A percentile compares a stretch with the other conserved stretches of the same genome.
Conservation (phyloP, 2,113 vertebrate species). For the Ranitomeya variabilis region DNA sequence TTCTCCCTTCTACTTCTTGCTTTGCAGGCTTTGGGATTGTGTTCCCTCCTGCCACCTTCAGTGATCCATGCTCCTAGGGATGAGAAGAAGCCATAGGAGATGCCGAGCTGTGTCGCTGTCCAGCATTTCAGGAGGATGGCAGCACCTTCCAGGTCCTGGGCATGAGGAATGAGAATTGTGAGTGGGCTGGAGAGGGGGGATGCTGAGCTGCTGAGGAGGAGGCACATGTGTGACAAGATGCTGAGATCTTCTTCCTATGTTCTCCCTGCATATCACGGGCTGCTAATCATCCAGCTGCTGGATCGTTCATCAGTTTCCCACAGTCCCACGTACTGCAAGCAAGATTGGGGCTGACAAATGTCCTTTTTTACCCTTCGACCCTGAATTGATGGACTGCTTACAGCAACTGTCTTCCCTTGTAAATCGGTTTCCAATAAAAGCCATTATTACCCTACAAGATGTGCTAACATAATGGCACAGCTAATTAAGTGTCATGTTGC, state of each 20-base stretch:
- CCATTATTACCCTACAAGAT: conserved; percentile 13
- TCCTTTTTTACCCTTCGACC: conserved; percentile 54
- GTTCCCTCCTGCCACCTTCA: not conserved
- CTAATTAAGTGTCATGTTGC: conserved; percentile 44
- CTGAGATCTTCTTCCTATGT: conserved; percentile 65
- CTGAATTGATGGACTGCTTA: conserved; percentile 42
- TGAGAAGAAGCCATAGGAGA: not conserved
- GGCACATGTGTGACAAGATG: conserved; percentile 62
- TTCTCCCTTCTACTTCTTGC: not conserved
- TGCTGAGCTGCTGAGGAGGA: conserved; percentile 58
- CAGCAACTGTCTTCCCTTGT: conserved; percentile 41
- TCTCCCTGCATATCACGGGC: conserved; percentile 68
- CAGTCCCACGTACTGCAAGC: conserved; percentile 50
- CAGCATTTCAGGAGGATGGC: conserved; percentile 33
- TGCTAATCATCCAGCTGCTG: conserved; percentile 65
- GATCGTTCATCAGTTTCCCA: conserved; percentile 65
- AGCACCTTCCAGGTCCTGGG: conserved; percentile 20
- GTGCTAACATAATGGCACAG: conserved; percentile 43
- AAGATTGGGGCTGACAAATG: conserved; percentile 49
- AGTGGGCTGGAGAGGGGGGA: not conserved
- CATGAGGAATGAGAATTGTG: conserved; percentile 62
- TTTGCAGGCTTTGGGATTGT: not conserved
- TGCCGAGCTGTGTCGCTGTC: conserved; percentile 24
- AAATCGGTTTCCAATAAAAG: conserved; percentile 51
- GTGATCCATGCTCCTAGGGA: not conserved